Conservation (phyloP, 2,113 vertebrate species). For the Mesembrinibis cayennensis region DNA sequence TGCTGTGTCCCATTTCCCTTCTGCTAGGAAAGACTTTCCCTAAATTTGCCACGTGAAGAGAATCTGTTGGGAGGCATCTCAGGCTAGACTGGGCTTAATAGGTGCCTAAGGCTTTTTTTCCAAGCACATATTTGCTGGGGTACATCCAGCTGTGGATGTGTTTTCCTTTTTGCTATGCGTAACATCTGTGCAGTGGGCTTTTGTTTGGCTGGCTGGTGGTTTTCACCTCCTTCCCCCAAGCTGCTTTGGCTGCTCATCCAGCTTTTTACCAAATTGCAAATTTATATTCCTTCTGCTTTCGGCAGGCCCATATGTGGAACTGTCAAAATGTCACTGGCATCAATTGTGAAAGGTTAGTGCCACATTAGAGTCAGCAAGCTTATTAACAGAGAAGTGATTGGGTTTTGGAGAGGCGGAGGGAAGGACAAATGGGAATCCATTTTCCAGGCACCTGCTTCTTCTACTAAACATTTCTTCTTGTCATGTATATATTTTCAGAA, state of each 20-base stretch:
- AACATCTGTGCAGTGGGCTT: constrained; percentile 61
- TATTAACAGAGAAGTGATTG: constrained; percentile 61
- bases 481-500: not conserved
- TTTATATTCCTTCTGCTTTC: constrained; percentile 65
- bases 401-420: constrained; percentile 8
- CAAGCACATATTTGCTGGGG: not conserved
- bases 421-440: constrained; percentile 24
- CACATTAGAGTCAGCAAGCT: not conserved
- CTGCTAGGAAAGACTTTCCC: not conserved
- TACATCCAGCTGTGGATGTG: constrained; percentile 29
- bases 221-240: constrained; percentile 27
- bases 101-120: constrained; percentile 22
- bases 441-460: constrained; percentile 22
- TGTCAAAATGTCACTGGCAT: constrained; percentile 65
- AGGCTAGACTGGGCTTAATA: not conserved
- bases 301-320: constrained; percentile 39
- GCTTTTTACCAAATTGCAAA: constrained; percentile 58
- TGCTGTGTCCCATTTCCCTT: not conserved
- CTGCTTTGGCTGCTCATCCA: constrained; percentile 60
- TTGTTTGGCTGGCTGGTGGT: not conserved
- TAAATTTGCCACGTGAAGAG: not conserved
- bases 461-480: not conserved
- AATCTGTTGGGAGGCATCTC: not conserved
- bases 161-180: not conserved
- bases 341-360: constrained; percentile 47